Evolutionary conservation across 53 echinoderm and acorn worm genomes (phyloP), one percentile per base, ranked within the genome.

Genomic region (Patiria pectinifera): DNA sequence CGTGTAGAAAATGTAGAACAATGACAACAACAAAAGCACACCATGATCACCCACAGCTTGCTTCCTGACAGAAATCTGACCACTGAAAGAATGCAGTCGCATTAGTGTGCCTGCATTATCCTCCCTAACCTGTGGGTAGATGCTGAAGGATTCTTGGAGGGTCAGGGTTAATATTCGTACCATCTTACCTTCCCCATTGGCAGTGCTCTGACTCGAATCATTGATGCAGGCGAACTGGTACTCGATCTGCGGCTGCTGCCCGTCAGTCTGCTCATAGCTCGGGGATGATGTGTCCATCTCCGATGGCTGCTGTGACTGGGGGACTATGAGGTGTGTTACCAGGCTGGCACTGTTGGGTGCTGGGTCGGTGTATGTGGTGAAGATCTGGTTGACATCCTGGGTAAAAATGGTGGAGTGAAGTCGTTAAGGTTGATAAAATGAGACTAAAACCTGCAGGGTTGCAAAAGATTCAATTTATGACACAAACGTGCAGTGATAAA

Each of bases 321-420:
- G 88, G 26, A 88, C 78, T 60, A 88, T 62, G 88, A 88, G 88
- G 45, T 88, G 88, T 19, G 88, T 44, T 25, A 60, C 88, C 62
- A 88, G 63, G n/a, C 88, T 88, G 25, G 88, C 61, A 44, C 88
- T 61, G 60, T 16, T 88, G 59, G 88, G 77, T 16, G 60, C 88
- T 78, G 80, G 19, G 69, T 22, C 47, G 47, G 81, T 45, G 69
- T 66, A 81, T 9, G 76, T 63, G n/a, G 90, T 80, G 79, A 90
- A 35, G 12, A 46, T 80, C 69, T 90, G 90, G 90, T 90, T 90
- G 14, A 90, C 90, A 81, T 90, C 90, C 90, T 90, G 66, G 13
- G 70, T 10, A 7, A 80, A 82, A 62, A 14, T 69, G 44, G 66
- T 24, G 46, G 44, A 47, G 44, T 62, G 19, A 16, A 70, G 35